Evolutionary conservation across 2,797 vertebrate species (phyloP).

Genomic region (Hyperoplus lanceolatus): DNA sequence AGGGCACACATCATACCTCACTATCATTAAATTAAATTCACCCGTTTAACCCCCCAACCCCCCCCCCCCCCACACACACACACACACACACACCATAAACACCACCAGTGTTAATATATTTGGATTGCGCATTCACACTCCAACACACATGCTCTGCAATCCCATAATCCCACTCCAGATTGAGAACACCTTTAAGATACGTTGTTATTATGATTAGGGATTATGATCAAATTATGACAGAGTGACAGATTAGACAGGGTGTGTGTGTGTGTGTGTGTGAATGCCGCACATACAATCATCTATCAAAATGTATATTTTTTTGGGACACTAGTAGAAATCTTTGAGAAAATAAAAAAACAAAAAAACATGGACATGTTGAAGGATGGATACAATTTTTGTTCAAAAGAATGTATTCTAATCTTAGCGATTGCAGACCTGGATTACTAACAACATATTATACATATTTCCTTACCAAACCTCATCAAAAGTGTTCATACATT

Average conservation of each 20-base stretch:
- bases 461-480: background rate
- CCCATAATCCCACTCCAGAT: conserved; percentile 85
- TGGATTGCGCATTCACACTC: conserved; percentile 68
- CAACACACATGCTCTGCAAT: conserved; percentile 69
- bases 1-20: conserved; percentile 27
- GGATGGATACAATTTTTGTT: background rate
- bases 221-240: conserved; percentile 82
- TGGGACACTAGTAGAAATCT: too few relatives aligned
- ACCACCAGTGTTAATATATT: conserved; percentile 57
- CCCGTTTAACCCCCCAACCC: conserved; percentile 26
- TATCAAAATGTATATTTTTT: background rate
- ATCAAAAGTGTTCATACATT: background rate
- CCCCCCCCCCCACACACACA: conserved; percentile 17
- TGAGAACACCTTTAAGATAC: conserved; percentile 87
- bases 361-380: background rate
- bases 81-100: conserved; percentile 22
- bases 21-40: conserved; percentile 80
- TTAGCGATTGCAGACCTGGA: background rate
- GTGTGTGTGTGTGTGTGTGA: conserved; percentile 23
- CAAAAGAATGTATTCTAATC: background rate
- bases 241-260: conserved; percentile 84
- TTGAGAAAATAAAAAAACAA: background rate
- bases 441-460: background rate
- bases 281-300: conserved; percentile 7
- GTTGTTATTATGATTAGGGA: conserved; percentile 83